These are phyloP conservation scores for Sturmia bella DNA, from an alignment of 2,888 invertebrate genomes.

Conservation along the genomic window DNA sequence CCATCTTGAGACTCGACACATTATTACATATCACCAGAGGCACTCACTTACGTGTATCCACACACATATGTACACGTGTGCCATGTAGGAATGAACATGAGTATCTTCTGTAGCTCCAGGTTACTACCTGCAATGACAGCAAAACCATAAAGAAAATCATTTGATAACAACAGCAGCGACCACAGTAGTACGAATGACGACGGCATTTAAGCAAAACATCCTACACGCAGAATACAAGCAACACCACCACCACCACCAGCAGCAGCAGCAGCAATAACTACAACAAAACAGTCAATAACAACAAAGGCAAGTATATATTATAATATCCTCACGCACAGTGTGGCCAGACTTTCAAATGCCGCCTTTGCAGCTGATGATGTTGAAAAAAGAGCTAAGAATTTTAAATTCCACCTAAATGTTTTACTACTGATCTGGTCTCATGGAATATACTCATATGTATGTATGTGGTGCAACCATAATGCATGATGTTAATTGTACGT, in stretches of 20 bases:
- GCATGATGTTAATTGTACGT: too few species aligned
- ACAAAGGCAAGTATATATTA: slow-evolving; percentile 9
- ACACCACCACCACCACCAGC: not conserved
- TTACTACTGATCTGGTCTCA: too few species aligned
- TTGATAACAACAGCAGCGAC: slow-evolving; percentile 31
- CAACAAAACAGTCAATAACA: slow-evolving; percentile 1
- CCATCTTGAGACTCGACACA: slow-evolving; percentile 11
- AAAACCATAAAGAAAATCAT: slow-evolving; percentile 28
- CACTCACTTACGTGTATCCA: not conserved
- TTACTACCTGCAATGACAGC: slow-evolving; percentile 24
- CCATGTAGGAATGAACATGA: too few species aligned
- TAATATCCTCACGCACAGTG: slow-evolving; percentile 12
- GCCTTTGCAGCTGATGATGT: too few species aligned
- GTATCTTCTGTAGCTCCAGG: slow-evolving; percentile 8
- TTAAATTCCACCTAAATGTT: too few species aligned
- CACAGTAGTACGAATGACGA: slow-evolving; percentile 51
- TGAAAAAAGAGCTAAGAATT: too few species aligned
- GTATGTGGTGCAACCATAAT: too few species aligned
- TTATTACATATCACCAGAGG: not conserved
- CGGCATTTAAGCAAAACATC: slow-evolving; percentile 46
- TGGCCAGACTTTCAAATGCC: too few species aligned
- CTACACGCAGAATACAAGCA: slow-evolving; percentile 19
- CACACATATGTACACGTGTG: not conserved
- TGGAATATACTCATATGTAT: too few species aligned
- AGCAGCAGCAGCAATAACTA: not conserved